Percentiles rank a stretch among this genome's conserved stretches.
Conservation (phyloP, 2,113 vertebrate species). For the Clarias macrocephalus region DNA sequence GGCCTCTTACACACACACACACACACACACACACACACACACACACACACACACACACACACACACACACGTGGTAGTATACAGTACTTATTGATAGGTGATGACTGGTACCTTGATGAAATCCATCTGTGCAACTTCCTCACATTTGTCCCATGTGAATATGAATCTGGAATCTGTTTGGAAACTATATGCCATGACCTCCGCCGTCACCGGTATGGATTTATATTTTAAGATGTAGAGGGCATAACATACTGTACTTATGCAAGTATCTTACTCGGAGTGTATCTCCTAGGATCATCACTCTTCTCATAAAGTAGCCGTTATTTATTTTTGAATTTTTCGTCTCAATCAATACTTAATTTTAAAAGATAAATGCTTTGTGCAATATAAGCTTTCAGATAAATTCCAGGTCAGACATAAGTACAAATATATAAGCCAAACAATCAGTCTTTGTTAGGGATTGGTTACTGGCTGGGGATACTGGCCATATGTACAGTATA, state of each 20-base stretch:
- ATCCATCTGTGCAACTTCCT: neutral
- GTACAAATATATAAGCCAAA: neutral
- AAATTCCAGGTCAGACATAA: conserved; percentile 18
- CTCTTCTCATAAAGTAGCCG: neutral
- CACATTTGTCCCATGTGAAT: neutral
- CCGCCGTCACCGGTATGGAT: neutral
- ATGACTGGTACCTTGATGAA: conserved; percentile 1
- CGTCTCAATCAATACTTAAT: neutral
- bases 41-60: neutral
- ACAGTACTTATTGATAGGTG: neutral
- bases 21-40: neutral
- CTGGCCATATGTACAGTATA: neutral
- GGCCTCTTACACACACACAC: neutral
- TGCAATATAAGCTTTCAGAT: neutral
- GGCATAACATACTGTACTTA: neutral
- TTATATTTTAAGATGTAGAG: neutral
- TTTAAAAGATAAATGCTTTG: neutral
- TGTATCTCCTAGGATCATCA: neutral
- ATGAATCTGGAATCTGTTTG: neutral
- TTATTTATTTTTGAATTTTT: neutral
- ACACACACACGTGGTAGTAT: neutral
- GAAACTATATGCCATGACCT: neutral
- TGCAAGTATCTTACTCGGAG: neutral
- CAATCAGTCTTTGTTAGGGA: neutral
- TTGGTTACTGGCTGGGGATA: neutral